Conservation (phyloP, 2,797 vertebrate genomes). For the Schizothorax lantsangensis region DNA sequence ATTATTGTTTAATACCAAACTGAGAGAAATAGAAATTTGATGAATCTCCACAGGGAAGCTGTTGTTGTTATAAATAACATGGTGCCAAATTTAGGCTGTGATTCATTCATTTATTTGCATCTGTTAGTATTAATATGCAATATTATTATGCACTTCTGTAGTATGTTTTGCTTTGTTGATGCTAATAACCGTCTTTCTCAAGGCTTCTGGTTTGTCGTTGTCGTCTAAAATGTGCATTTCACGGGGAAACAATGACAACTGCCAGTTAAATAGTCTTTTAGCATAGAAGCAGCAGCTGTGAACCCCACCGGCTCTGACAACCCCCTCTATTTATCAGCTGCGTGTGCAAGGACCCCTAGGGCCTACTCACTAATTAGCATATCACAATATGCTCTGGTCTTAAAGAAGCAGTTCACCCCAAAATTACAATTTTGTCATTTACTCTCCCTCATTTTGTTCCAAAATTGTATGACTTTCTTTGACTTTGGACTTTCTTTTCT, state of each 20-base stretch:
- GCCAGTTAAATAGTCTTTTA: slow-evolving; percentile 51
- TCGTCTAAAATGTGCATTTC: not conserved
- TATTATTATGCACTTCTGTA: not conserved
- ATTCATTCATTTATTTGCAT: not conserved
- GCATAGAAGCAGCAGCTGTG: slow-evolving; percentile 55
- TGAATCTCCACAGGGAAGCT: not conserved
- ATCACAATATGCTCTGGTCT: slow-evolving; percentile 32
- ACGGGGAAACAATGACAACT: slow-evolving; percentile 27
- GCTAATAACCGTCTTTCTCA: slow-evolving; percentile 6
- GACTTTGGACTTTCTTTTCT: not conserved
- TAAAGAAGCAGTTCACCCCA: slow-evolving; percentile 19
- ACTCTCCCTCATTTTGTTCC: not conserved
- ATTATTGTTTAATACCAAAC: not conserved
- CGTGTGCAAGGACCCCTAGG: not conserved
- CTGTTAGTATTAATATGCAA: not conserved
- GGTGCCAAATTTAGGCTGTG: not conserved
- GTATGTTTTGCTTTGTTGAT: slow-evolving; percentile 15
- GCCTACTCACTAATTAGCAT: slow-evolving; percentile 50
- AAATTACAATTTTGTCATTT: not conserved
- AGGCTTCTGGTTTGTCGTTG: slow-evolving; percentile 10
- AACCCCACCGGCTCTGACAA: slow-evolving; percentile 54
- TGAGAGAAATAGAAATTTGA: not conserved
- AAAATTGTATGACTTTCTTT: not conserved
- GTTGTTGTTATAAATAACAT: slow-evolving; percentile 19
- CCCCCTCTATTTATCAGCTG: slow-evolving; percentile 29